Evolutionary conservation across 2,888 invertebrate genomes (phyloP).

Genomic region (Ophioninae sp.): DNA sequence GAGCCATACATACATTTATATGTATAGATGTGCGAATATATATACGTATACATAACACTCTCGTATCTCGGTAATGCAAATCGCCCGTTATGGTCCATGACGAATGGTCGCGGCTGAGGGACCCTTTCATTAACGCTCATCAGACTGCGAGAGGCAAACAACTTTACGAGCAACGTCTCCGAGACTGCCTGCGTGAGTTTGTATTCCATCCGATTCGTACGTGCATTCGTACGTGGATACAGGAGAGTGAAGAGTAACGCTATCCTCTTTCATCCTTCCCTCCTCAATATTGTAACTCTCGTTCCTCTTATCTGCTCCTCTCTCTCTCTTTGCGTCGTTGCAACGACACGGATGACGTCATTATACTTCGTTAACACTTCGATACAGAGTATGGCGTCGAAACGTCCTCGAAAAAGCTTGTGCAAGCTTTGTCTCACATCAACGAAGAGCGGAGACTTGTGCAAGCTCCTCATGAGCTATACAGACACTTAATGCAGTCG

Average conservation of each 20-base stretch:
- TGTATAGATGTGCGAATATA: background rate
- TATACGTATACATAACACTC: background rate
- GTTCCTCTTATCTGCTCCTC: slow-evolving; percentile 15
- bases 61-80: slow-evolving; percentile 62
- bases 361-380: slow-evolving; percentile 62
- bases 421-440: slow-evolving; percentile 48
- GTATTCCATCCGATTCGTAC: slow-evolving; percentile 21
- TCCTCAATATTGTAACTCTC: background rate
- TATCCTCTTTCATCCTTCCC: background rate
- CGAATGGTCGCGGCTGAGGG: slow-evolving; percentile 53
- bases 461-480: slow-evolving; percentile 44
- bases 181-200: slow-evolving; percentile 33
- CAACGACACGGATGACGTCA: slow-evolving; percentile 67
- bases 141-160: slow-evolving; percentile 73
- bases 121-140: slow-evolving; percentile 73
- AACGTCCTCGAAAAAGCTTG: slow-evolving; percentile 60
- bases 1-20: background rate
- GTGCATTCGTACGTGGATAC: background rate
- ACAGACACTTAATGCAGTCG: slow-evolving; percentile 12
- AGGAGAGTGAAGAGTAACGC: slow-evolving; percentile 2
- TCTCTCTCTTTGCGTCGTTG: slow-evolving; percentile 35
- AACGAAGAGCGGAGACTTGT: slow-evolving; percentile 45
- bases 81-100: slow-evolving; percentile 60
- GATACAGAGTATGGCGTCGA: slow-evolving; percentile 9
- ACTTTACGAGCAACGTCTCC: slow-evolving; percentile 65